Evolutionary conservation across 2,797 vertebrate species (phyloP).

Genomic region (Macropodus opercularis): DNA sequence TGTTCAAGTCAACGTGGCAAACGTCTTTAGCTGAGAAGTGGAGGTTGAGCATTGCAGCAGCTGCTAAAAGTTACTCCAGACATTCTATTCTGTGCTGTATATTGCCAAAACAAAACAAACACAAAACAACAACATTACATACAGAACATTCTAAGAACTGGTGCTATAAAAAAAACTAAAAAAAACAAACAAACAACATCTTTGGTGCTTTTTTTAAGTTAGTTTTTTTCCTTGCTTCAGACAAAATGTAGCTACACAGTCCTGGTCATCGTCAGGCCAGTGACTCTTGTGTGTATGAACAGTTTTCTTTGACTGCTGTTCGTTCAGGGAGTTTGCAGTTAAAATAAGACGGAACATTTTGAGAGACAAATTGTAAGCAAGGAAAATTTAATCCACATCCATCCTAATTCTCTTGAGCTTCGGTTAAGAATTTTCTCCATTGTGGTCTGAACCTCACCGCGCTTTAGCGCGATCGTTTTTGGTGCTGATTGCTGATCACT

Average conservation of each 20-base stretch:
- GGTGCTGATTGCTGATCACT: conserved; percentile 75
- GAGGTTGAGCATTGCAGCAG: conserved; percentile 67
- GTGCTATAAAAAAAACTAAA: conserved; percentile 78
- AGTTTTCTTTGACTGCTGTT: conserved; percentile 44
- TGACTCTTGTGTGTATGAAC: conserved; percentile 8
- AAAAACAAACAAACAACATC: conserved; percentile 62
- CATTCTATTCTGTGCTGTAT: conserved; percentile 68
- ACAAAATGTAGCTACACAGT: conserved; percentile 76
- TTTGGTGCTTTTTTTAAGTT: conserved; percentile 78
- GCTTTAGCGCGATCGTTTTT: too few relatives aligned
- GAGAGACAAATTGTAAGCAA: conserved; percentile 48
- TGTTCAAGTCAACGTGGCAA: conserved; percentile 48
- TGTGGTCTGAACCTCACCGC: conserved; percentile 34
- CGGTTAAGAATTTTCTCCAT: conserved; percentile 27
- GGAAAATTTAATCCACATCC: conserved; percentile 51
- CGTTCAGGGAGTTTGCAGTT: conserved; percentile 67
- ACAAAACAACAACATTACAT: conserved; percentile 51
- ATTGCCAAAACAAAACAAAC: conserved; percentile 76
- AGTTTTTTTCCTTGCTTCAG: conserved; percentile 72
- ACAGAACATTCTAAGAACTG: conserved; percentile 82
- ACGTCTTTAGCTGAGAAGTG: conserved; percentile 50
- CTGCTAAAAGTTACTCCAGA: conserved; percentile 61
- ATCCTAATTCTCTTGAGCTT: conserved; percentile 33
- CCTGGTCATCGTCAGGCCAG: conserved; percentile 45
- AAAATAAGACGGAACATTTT: conserved; percentile 34